A percentile compares a stretch with the other conserved stretches of the same genome.
phyloP scores from a whole-genome alignment of 2,888 invertebrate species.

The Balanococcus diminutus region DNA sequence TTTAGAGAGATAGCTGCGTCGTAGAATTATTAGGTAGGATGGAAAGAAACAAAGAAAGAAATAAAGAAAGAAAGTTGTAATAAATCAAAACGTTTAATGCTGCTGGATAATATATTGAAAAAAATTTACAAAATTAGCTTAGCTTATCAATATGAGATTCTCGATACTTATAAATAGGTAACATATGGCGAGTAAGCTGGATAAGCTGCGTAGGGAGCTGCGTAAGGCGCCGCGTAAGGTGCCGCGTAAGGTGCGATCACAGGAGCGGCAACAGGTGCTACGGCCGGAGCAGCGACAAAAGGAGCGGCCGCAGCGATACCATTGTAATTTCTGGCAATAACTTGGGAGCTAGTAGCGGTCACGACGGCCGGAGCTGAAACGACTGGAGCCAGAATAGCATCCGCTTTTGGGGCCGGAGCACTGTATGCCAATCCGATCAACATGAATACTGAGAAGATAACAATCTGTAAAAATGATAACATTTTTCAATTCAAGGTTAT shows the following conservation, averaged over 20 bases:
- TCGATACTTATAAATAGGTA: background rate
- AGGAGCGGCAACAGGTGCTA: constrained; percentile 60
- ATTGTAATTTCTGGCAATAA: constrained; percentile 65
- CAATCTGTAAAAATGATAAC: background rate
- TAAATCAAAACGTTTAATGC: background rate
- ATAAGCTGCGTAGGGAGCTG: constrained; percentile 59
- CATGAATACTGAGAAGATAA: constrained; percentile 46
- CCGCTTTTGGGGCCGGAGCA: constrained; percentile 54
- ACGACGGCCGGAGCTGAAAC: constrained; percentile 65
- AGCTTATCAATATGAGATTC: constrained; percentile 37
- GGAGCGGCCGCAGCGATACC: constrained; percentile 65
- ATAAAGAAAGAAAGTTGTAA: background rate
- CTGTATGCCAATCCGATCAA: constrained; percentile 45
- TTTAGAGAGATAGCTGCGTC: background rate
- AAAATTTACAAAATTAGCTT: constrained; percentile 36
- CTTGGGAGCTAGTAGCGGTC: constrained; percentile 71
- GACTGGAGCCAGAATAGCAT: constrained; percentile 55
- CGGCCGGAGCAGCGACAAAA: constrained; percentile 61
- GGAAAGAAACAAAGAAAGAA: background rate
- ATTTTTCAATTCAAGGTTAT: background rate
- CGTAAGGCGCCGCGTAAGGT: constrained; percentile 62
- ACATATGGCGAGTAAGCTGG: constrained; percentile 49
- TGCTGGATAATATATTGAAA: constrained; percentile 4
- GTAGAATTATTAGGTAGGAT: background rate
- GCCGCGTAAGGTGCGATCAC: constrained; percentile 63